Base-by-base conservation (phyloP, 2,113 vertebrate genomes). In the Leptobrachium leishanense region DNA sequence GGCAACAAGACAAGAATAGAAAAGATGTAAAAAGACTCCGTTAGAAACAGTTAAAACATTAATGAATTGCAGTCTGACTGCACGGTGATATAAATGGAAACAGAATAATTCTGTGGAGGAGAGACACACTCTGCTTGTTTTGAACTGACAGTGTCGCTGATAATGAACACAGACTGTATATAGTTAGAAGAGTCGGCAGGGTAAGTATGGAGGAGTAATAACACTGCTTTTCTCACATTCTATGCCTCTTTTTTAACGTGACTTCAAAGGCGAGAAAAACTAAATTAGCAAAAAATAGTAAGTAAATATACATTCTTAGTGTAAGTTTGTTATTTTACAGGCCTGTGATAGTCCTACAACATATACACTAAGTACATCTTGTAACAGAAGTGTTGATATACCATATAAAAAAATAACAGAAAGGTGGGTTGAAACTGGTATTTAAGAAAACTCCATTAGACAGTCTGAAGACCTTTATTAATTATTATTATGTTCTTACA, bases 1-100 rank as follows among this genome's bases (percentile, higher is more conserved):
- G 20, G 20, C 20, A 31, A 31, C 20, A 31, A 31, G 20, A 31
- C 20, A 31, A 31, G 20, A 31, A 31, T 8, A 50, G 8, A 50
- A 50, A 50, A 50, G 8, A 50, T 5, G 81, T 74, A 72, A 63
- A 86, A 85, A 83, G 63, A 71, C 81, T 87, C 73, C 81, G 80
- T 85, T 88, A 73, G 43, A 66, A 55, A 69, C 63, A 15, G 63
- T 79, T 66, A 73, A 79, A 74, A 59, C 67, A 73, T 11, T 73
- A 69, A 79, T 74, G 63, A 79, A 73, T 73, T 79, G 43, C 77
- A 73, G 40, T 42, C 53, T 79, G 77, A 79, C 64, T 72, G 77
- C 63, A 67, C 42, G 12, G 43, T 41, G 63, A 69, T 79, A 79
- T 79, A 73, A 79, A 73, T 79, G 70, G 77, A 79, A 79, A 68